phyloP scores from a whole-genome alignment of 2,888 invertebrate species.

The Cataglyphis rosenhaueri region DNA sequence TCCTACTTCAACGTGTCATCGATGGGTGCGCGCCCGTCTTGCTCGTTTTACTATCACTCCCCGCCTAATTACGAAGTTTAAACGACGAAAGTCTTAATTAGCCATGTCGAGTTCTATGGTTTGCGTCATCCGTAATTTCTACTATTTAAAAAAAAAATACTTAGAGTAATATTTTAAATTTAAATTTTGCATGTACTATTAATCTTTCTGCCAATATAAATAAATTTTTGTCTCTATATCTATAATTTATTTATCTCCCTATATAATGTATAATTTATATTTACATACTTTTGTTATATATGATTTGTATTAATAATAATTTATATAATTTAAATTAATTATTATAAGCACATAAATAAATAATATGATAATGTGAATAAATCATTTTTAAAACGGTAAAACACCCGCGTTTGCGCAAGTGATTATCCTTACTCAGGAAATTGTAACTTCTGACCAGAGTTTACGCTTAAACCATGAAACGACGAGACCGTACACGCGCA shows the following conservation, averaged over 20 bases:
- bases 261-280: neutral
- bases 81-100: constrained; percentile 34
- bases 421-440: constrained; percentile 44
- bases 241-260: neutral
- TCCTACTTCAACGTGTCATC: constrained; percentile 46
- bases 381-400: constrained; percentile 26
- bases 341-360: neutral
- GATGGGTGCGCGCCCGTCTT: constrained; percentile 19
- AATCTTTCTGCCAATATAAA: neutral
- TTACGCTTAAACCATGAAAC: constrained; percentile 29
- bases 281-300: neutral
- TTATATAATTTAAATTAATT: constrained; percentile 6
- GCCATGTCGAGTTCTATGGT: neutral
- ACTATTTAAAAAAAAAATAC: no score
- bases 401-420: neutral
- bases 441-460: constrained; percentile 35
- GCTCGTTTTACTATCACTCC: constrained; percentile 19
- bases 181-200: neutral
- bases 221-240: neutral
- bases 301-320: neutral
- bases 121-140: neutral
- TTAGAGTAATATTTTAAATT: neutral
- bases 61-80: constrained; percentile 23
- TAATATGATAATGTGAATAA: neutral
- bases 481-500: constrained; percentile 28